phyloP scores from a whole-genome alignment of 1,140 invertebrate species.

The Microplitis mediator region DNA sequence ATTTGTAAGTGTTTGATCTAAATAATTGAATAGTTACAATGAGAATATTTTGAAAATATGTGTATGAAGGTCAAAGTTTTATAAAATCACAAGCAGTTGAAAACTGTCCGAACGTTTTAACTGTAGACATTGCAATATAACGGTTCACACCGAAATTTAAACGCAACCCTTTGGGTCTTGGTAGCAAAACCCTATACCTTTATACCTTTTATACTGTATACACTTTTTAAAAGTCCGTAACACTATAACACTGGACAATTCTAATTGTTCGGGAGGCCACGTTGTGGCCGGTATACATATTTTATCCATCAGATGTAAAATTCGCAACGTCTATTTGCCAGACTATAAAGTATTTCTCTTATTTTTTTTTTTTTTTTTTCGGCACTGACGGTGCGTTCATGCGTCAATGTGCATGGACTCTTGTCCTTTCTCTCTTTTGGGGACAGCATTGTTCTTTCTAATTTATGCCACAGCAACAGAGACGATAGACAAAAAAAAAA shows the following conservation, averaged over 20 bases:
- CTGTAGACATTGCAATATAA: slow-evolving; percentile 51
- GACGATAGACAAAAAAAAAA: slow-evolving; percentile 12
- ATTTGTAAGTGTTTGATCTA: not conserved
- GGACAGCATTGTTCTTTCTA: slow-evolving; percentile 51
- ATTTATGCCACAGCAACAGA: slow-evolving; percentile 47
- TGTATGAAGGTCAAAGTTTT: not conserved
- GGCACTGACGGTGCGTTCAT: not conserved
- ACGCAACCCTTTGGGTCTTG: slow-evolving; percentile 36
- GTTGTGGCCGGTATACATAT: slow-evolving; percentile 31
- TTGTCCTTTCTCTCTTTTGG: slow-evolving; percentile 12
- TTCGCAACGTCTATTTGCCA: slow-evolving; percentile 33
- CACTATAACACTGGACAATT: slow-evolving; percentile 33
- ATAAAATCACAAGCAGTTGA: slow-evolving; percentile 14
- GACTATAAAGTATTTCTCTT: slow-evolving; percentile 10
- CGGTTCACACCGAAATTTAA: slow-evolving; percentile 49
- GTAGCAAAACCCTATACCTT: not conserved
- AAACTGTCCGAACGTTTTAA: slow-evolving; percentile 44
- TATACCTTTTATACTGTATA: not conserved
- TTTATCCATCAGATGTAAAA: slow-evolving; percentile 46
- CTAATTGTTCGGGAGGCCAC: slow-evolving; percentile 52
- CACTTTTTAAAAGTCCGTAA: not conserved
- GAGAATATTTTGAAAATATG: too few species aligned
- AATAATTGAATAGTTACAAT: not conserved
- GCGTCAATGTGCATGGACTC: not conserved
- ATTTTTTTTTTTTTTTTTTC: not conserved